Evolutionary conservation across 53 echinoderm and acorn worm species (phyloP), one percentile per base, ranked within the genome.

Genomic region (Arbacia lixula): DNA sequence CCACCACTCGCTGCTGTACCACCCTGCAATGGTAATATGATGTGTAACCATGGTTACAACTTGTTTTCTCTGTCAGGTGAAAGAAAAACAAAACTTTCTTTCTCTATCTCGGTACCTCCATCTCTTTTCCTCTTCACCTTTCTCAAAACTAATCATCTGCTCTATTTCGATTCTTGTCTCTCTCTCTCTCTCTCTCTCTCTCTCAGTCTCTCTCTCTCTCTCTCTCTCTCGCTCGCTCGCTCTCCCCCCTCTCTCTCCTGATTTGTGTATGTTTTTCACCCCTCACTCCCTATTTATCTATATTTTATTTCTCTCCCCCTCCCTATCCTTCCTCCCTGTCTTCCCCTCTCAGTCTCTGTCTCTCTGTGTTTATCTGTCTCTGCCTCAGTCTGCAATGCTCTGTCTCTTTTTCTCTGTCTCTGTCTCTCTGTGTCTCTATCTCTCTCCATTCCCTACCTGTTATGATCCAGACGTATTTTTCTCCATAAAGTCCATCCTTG

Each of bases 1-100:
- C 95, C 95, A 95, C 95, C 95, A 95, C 39, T 85, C 84, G 50
- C 86, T 84, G 43, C 91, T 93, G 85, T 93, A 95, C 95, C 95
- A 95, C 41, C 95, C 95, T 95, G 34, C 41, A 53, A 9, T 42
- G 42, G 19, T 6, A 3, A 66, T 20, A 8, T 2, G 34, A 62
- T 4, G 17, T 5, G 17, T n/a, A n/a, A n/a, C n/a, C n/a, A n/a
- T n/a, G n/a, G n/a, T n/a, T n/a, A n/a, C n/a, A n/a, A n/a, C n/a
- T n/a, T n/a, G n/a, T n/a, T n/a, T n/a, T n/a, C n/a, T n/a, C n/a
- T n/a, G n/a, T n/a, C n/a, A n/a, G n/a, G n/a, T n/a, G n/a, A n/a
- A n/a, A n/a, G n/a, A n/a, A n/a, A n/a, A n/a, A n/a, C n/a, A n/a
- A n/a, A n/a, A n/a, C n/a, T n/a, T n/a, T n/a, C n/a, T n/a, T n/a